phyloP scores from a whole-genome alignment of 1,140 invertebrate genomes.

The Calephelis virginiensis region DNA sequence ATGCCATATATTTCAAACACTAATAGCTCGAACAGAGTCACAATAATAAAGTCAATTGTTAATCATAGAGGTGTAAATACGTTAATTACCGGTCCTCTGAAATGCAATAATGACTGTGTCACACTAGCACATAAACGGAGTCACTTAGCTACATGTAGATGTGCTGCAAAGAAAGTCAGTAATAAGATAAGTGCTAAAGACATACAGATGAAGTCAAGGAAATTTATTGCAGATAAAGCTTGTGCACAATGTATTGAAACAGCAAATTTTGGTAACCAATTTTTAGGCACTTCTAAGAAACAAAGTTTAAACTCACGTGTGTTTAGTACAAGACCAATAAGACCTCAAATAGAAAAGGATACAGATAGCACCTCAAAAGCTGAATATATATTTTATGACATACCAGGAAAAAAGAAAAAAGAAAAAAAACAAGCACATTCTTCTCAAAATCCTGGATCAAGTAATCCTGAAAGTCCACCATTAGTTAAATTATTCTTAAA shows the following conservation, averaged over 20 bases:
- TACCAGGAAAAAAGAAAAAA: background rate
- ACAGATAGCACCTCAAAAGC: slow-evolving; percentile 21
- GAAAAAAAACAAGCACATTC: background rate
- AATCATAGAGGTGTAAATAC: slow-evolving; percentile 44
- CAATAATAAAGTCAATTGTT: too few species aligned
- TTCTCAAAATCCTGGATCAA: too few species aligned
- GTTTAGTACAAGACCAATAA: background rate
- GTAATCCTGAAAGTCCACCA: background rate
- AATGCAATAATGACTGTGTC: slow-evolving; percentile 45
- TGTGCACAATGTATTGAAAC: slow-evolving; percentile 45
- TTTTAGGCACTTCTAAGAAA: slow-evolving; percentile 28
- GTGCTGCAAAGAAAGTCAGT: slow-evolving; percentile 27
- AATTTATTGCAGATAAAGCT: slow-evolving; percentile 42
- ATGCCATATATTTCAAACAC: background rate
- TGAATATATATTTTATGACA: background rate
- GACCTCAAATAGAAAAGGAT: background rate
- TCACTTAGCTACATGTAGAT: slow-evolving; percentile 35
- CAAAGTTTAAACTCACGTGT: background rate
- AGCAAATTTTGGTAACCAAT: slow-evolving; percentile 44
- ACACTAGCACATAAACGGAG: slow-evolving; percentile 45
- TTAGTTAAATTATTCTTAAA: background rate
- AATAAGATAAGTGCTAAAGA: slow-evolving; percentile 37
- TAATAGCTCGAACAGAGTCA: background rate
- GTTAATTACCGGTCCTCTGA: slow-evolving; percentile 39
- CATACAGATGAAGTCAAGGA: slow-evolving; percentile 42